Conservation (phyloP, 2,888 invertebrate species). For the Pheosia tremula region DNA sequence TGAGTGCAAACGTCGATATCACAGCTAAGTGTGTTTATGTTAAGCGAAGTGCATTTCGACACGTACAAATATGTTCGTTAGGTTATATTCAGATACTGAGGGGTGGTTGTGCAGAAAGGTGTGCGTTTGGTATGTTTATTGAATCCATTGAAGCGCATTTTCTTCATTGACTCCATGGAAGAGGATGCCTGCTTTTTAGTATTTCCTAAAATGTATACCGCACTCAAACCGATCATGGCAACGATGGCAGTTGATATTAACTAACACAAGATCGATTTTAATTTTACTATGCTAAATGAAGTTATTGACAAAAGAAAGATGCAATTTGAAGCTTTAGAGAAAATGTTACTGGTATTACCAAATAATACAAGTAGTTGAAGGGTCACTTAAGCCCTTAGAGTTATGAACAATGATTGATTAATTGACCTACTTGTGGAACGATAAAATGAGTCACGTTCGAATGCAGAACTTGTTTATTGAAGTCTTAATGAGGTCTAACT, state of each 20-base stretch:
- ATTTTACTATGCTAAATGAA: background rate
- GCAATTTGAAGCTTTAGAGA: too few relatives aligned
- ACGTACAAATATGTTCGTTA: slow-evolving; percentile 22
- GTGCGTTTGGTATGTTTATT: too few relatives aligned
- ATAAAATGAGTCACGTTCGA: slow-evolving; percentile 27
- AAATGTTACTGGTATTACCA: background rate
- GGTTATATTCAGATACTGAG: background rate
- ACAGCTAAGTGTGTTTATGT: slow-evolving; percentile 34
- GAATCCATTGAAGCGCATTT: too few relatives aligned
- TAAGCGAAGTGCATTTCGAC: slow-evolving; percentile 33
- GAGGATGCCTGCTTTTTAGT: too few relatives aligned
- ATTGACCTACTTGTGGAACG: slow-evolving; percentile 32
- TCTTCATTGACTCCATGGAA: too few relatives aligned
- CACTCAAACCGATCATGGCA: too few relatives aligned
- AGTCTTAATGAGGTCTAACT: slow-evolving; percentile 21
- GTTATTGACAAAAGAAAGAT: too few relatives aligned
- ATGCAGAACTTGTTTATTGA: slow-evolving; percentile 14
- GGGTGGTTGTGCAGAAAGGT: background rate
- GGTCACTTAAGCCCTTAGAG: slow-evolving; percentile 14
- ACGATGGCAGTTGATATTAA: too few relatives aligned
- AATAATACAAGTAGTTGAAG: background rate
- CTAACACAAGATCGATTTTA: too few relatives aligned
- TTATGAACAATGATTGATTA: slow-evolving; percentile 31
- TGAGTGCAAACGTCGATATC: slow-evolving; percentile 21
- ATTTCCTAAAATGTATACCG: too few relatives aligned